Evolutionary conservation across 2,888 invertebrate genomes (phyloP).

Genomic region (Drosophila macrospina): DNA sequence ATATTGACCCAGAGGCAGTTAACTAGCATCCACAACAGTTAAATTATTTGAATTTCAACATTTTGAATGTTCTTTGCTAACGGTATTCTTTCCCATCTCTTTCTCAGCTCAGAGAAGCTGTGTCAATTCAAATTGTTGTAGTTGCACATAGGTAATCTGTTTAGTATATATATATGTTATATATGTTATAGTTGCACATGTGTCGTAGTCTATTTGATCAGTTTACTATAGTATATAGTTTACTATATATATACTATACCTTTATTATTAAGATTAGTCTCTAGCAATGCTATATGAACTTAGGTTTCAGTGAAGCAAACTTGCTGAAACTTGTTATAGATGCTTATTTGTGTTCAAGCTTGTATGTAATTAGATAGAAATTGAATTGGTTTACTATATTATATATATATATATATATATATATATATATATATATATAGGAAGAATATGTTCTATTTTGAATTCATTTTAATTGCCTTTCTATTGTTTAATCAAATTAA

Average conservation of each 20-base stretch:
- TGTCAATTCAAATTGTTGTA: background rate
- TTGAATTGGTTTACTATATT: background rate
- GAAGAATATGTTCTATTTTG: background rate
- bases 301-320: background rate
- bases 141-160: no score
- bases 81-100: background rate
- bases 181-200: no score
- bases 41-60: slow-evolving; percentile 1
- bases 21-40: slow-evolving; percentile 19
- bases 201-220: no score
- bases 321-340: background rate
- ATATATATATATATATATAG: background rate
- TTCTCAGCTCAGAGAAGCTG: background rate
- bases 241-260: no score
- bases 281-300: background rate
- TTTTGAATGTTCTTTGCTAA: background rate
- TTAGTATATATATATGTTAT: no score
- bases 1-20: slow-evolving; percentile 49
- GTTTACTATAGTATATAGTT: background rate
- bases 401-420: background rate
- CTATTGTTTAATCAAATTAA: no score
- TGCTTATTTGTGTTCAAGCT: background rate
- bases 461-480: no score
- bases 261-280: background rate
- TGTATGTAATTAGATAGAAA: no score